Base-by-base conservation (phyloP, 2,888 invertebrate species). In the Tiliacea citrago region DNA sequence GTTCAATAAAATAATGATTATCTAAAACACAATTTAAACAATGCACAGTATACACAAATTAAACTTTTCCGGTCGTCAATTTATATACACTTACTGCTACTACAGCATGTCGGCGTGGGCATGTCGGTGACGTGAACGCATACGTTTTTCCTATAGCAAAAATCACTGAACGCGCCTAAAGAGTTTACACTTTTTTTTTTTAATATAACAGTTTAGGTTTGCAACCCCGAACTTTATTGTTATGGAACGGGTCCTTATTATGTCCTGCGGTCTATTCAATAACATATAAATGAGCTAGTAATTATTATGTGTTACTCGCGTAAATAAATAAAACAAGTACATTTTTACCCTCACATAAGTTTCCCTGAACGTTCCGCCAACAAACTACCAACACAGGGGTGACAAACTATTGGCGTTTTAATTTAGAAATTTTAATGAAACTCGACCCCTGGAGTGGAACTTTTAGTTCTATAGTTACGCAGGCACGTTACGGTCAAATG, bases 401-500 rank as follows among this genome's bases (percentile, higher is more conserved):
- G 82, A 85, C 84, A 86, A 86, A 84, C 85, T 85, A 85, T 87
- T 81, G 84, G 77, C 83, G 81, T 81, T 89, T 88, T 88, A 88
- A 91, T 89, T 89, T 83, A 86, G 83, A 86, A 91, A 90, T 88
- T 91, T 90, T 90, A 90, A 91, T 91, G 89, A 89, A 91, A 87
- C 73, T 65, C 74, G 62, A 75, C 79, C 74, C 75, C 57, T 60
- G 63, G 69, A 68, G 72, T 47, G 60, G 57, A 70, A 70, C 73
- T 84, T 87, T 87, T 74, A 86, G 87, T 86, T 86, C 77, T 68
- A 60, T 84, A 80, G 87, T 82, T 78, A 66, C 81, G 71, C 69
- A 51, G 39, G 63, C 60, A 49, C 45, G 79, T 66, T 84, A 65
- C 84, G 84, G 81, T 77, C 69, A 73, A 84, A 81, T 71, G 72